A percentile compares a stretch with the other conserved stretches of the same genome.
Conservation (phyloP, 2,888 invertebrate genomes). For the Mechanitis messenoides region DNA sequence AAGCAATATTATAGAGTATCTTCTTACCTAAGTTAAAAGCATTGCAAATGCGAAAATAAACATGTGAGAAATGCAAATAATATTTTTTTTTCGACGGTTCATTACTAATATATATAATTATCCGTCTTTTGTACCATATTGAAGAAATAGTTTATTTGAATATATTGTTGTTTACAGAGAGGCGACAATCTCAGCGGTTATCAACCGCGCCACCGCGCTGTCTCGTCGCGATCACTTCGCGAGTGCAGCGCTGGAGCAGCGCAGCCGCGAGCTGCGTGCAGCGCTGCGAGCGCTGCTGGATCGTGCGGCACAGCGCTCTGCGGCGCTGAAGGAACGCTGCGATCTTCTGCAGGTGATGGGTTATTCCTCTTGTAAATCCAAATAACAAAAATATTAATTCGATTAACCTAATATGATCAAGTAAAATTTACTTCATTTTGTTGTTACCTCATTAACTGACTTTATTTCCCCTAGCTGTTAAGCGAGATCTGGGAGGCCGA, state of each 20-base stretch:
- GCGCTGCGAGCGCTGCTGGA: constrained; percentile 83
- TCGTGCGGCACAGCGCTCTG: constrained; percentile 81
- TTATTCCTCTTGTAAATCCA: too few relatives aligned
- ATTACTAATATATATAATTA: too few relatives aligned
- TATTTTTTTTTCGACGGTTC: too few relatives aligned
- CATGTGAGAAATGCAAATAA: too few relatives aligned
- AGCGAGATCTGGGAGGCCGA: constrained; percentile 93
- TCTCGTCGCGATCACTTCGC: constrained; percentile 91
- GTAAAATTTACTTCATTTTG: too few relatives aligned
- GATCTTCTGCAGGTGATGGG: constrained; percentile 49
- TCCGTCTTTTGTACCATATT: too few relatives aligned
- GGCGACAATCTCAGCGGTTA: constrained; percentile 85
- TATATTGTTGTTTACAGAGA: constrained; percentile 71
- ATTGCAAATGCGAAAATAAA: too few relatives aligned
- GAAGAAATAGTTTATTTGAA: neutral
- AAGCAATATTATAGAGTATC: too few relatives aligned
- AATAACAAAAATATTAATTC: neutral
- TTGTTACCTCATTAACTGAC: neutral
- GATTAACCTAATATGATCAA: too few relatives aligned
- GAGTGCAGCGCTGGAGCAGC: constrained; percentile 81
- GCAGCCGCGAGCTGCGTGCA: constrained; percentile 81
- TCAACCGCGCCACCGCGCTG: constrained; percentile 86
- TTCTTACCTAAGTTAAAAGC: too few relatives aligned
- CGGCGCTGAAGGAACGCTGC: constrained; percentile 77
- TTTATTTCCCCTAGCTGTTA: constrained; percentile 79